These are phyloP conservation scores for Steromphala cineraria DNA, from an alignment of 2,888 invertebrate genomes.

Conservation along the genomic window DNA sequence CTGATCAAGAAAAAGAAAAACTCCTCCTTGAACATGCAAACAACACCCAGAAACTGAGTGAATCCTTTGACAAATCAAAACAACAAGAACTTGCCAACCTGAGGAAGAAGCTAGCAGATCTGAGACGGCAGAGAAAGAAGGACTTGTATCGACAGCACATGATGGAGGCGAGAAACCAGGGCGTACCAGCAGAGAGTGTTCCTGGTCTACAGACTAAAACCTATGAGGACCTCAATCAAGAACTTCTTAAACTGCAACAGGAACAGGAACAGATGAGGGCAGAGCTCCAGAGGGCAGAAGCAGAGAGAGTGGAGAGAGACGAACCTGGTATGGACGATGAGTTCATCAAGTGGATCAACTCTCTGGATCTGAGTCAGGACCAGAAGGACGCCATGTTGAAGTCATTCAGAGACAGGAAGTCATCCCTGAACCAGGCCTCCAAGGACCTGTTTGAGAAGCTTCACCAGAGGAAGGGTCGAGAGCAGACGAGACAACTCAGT, in stretches of 20 bases:
- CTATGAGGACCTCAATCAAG: constrained; percentile 56
- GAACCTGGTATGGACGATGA: not conserved
- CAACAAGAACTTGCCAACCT: constrained; percentile 62
- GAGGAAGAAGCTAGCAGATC: constrained; percentile 60
- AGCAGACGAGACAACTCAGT: not conserved
- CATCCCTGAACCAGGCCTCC: constrained; percentile 43
- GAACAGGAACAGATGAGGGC: constrained; percentile 65
- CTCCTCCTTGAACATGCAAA: constrained; percentile 66
- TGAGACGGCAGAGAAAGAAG: constrained; percentile 66
- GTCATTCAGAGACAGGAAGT: not conserved
- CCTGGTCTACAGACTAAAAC: constrained; percentile 45
- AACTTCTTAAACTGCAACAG: constrained; percentile 57
- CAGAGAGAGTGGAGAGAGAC: constrained; percentile 4
- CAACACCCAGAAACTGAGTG: constrained; percentile 64
- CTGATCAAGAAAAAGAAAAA: constrained; percentile 65
- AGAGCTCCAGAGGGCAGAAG: constrained; percentile 47
- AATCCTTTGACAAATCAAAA: constrained; percentile 70
- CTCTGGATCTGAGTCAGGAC: constrained; percentile 23
- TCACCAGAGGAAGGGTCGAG: constrained; percentile 26
- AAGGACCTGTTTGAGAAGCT: constrained; percentile 45
- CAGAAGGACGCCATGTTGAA: constrained; percentile 57
- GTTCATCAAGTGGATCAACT: constrained; percentile 18
- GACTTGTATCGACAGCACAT: constrained; percentile 66
- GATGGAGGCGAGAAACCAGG: constrained; percentile 62
- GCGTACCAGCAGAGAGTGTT: constrained; percentile 64